Percentiles rank a stretch among this genome's conserved stretches.
Conservation (phyloP, 2,797 vertebrate species). For the Catamblyrhynchus diadema region DNA sequence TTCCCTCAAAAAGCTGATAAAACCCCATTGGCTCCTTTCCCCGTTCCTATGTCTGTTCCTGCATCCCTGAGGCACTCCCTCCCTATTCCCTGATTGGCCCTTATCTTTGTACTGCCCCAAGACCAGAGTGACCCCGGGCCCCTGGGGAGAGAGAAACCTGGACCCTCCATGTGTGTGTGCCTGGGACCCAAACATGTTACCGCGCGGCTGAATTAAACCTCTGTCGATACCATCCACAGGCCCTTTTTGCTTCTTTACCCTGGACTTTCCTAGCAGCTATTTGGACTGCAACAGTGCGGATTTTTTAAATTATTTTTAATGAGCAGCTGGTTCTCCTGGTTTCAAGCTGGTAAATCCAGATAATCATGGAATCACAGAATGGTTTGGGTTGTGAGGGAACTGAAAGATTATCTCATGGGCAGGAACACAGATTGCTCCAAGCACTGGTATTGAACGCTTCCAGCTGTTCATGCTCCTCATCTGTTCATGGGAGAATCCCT, state of each 20-base stretch:
- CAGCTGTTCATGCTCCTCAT: background rate
- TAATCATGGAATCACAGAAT: background rate
- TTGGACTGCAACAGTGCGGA: background rate
- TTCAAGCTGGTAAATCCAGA: background rate
- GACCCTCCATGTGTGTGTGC: background rate
- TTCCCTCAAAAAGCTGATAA: background rate
- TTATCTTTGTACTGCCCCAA: background rate
- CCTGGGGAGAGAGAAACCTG: background rate
- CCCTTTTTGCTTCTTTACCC: background rate
- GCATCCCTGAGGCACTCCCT: background rate
- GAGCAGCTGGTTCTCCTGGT: background rate
- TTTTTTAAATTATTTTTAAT: background rate
- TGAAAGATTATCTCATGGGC: background rate
- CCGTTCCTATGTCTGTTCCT: background rate
- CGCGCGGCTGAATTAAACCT: background rate
- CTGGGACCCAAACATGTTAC: background rate
- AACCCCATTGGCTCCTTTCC: background rate
- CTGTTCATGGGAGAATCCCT: background rate
- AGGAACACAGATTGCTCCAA: background rate
- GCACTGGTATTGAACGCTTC: background rate
- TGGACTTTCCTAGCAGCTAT: background rate
- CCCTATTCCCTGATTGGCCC: background rate
- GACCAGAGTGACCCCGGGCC: background rate
- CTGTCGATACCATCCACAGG: background rate
- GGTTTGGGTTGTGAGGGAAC: background rate